Base-by-base conservation (phyloP, 2,888 invertebrate species). In the Drosophila dives region DNA sequence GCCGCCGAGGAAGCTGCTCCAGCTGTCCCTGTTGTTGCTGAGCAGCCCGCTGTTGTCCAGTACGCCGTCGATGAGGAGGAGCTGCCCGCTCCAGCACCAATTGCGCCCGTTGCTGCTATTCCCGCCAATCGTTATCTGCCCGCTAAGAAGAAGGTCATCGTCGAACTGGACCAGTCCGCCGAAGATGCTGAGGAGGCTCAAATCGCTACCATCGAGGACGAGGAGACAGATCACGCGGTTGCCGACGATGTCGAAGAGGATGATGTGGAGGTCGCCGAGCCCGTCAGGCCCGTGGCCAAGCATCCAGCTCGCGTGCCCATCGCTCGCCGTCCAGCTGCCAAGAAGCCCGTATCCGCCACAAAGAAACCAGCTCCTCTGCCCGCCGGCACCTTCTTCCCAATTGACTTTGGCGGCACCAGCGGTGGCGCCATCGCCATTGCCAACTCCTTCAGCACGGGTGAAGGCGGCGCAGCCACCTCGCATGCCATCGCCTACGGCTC, bases 371-470 rank as follows among this genome's bases (percentile, higher is more conserved):
- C 81, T 42, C 83, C 85, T 23, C 76, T 90, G 68, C 93, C 93
- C 17, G 86, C 86, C n/a, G 92, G 92, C 38, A 92, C 91, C 15
- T 93, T 91, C 89, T 93, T 93, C 90, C 93, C 93, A 51, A 89
- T 93, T 38, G 80, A 92, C 62, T 93, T 93, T 53, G 93, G 93
- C 40, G 92, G 92, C 56, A 91, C 92, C 80, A 82, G 42, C 58
- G 92, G 93, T 38, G 93, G 93, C 58, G 93, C 93, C 48, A 93
- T 93, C 74, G 93, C 93, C 61, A 92, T 93, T 81, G 93, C 93
- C 78, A 93, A 93, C 77, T 92, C 93, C 36, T 93, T 92, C 81
- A 93, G 93, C 84, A 93, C 93, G 20, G 93, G 93, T 17, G 93
- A 93, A 77, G 92, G 93, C 60, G 93, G 93, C 32, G 84, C 92